Base-by-base conservation (phyloP, 2,797 vertebrate species). In the Nothura maculosa region DNA sequence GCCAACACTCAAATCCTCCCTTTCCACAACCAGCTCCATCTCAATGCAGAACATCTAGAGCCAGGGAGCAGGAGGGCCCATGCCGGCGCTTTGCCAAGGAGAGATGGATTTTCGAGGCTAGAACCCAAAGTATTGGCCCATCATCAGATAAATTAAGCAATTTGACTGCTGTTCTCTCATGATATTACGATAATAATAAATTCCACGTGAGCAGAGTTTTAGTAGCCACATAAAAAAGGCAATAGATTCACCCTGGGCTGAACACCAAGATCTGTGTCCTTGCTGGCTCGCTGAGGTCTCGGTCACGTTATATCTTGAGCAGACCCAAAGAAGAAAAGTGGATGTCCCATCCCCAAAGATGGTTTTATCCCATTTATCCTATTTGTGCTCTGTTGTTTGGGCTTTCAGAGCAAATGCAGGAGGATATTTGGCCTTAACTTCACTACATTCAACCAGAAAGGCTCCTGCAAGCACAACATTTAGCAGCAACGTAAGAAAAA, bases 161-260 rank as follows among this genome's bases (percentile, higher is more conserved):
- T 81, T 95, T 96, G 87, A 96, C 36, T 66, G 50, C 93, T 43
- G 92, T 91, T 95, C 94, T 85, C 72, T 94, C 89, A 96, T 91
- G 93, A 95, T 96, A 93, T 96, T 91, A 93, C 93, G 80, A 96
- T 95, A 96, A 95, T 96, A 91, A 96, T 96, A 96, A 96, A 96
- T 95, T 93, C 94, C 75, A 91, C 81, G 79, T 7, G 85, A 94
- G 85, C 93, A 95, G 86, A 66, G 94, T 95, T 96, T 96, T 96
- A 96, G 81, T 62, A 83, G 81, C 80, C 70, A 32, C 92, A 94
- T 94, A 15, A 90, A 94, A 62, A 62, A 36, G 4, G 76, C 79
- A 87, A 89, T 94, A 93, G 93, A 92, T 93, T 93, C 58, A 73
- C 79, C 66, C 89, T 83, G 95, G 90, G 96, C 96, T 93, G 95